These are phyloP conservation scores for Sander lucioperca DNA, from an alignment of 2,113 vertebrate genomes.

Conservation along the genomic window DNA sequence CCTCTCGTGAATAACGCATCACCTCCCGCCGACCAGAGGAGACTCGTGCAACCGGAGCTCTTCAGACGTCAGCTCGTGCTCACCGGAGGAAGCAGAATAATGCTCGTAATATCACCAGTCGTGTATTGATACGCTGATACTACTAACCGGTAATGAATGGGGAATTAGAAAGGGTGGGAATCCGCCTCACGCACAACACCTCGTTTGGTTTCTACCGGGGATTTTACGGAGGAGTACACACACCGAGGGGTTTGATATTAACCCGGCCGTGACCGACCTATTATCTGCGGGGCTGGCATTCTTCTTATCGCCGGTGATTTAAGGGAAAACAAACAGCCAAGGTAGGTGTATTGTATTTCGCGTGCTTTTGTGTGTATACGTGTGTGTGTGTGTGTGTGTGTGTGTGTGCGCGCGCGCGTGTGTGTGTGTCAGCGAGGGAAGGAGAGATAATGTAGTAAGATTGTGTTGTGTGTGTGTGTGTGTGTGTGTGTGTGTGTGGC, in stretches of 20 bases:
- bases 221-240: slow-evolving; percentile 43
- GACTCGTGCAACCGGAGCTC: slow-evolving; percentile 61
- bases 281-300: slow-evolving; percentile 49
- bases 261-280: slow-evolving; percentile 62
- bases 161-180: slow-evolving; percentile 22
- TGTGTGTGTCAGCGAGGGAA: background rate
- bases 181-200: slow-evolving; percentile 24
- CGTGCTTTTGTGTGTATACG: background rate
- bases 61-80: slow-evolving; percentile 59
- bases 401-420: background rate
- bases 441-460: too few relatives aligned
- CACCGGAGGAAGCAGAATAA: slow-evolving; percentile 42
- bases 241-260: slow-evolving; percentile 40
- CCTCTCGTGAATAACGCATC: slow-evolving; percentile 72
- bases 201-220: slow-evolving; percentile 23
- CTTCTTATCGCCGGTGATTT: background rate
- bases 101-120: background rate
- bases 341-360: slow-evolving; percentile 20
- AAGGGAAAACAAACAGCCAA: background rate
- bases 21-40: slow-evolving; percentile 57
- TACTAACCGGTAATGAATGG: slow-evolving; percentile 41
- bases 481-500: too few relatives aligned
- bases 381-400: background rate
- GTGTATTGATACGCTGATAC: background rate
- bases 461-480: too few relatives aligned